These are phyloP conservation scores for Sanderia malayensis DNA, from an alignment of 30 jellyfish, hydroid and myxozoan genomes.

Conservation along the genomic window DNA sequence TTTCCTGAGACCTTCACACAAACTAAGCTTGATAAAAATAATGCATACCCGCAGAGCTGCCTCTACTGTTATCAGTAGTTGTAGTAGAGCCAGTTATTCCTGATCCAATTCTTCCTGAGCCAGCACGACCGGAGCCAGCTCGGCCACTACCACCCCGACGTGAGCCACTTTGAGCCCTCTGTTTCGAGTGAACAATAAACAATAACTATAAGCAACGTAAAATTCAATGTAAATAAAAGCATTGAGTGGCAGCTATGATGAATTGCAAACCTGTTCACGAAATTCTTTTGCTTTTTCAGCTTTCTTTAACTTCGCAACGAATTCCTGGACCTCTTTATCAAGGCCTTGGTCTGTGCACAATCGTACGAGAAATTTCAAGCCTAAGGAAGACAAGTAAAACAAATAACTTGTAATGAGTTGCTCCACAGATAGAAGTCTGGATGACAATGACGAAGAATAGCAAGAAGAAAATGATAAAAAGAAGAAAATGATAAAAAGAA, in stretches of 20 bases:
- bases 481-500: not conserved
- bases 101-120: conserved; percentile 53
- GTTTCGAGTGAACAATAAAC: not conserved
- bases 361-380: conserved; percentile 80
- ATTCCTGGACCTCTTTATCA: conserved; percentile 75
- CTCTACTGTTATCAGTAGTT: conserved; percentile 32
- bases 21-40: not conserved
- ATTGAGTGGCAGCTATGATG: too few relatives aligned
- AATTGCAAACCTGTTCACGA: conserved; percentile 92
- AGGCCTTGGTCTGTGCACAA: conserved; percentile 95
- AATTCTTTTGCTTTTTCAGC: conserved; percentile 69
- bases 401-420: too few relatives aligned
- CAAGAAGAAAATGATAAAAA: too few relatives aligned
- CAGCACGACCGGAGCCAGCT: conserved; percentile 48
- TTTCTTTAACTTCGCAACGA: conserved; percentile 69
- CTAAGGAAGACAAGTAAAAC: conserved; percentile 53
- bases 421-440: too few relatives aligned
- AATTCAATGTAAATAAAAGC: too few relatives aligned
- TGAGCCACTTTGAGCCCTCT: conserved; percentile 88
- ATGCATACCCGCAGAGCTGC: conserved; percentile 31
- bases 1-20: too few relatives aligned
- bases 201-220: too few relatives aligned
- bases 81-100: conserved; percentile 10
- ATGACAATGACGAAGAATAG: too few relatives aligned
- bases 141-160: conserved; percentile 81